Evolutionary conservation across 2,888 invertebrate species (phyloP), one percentile per base, ranked within the genome.

Genomic region (Drosophila limbata): DNA sequence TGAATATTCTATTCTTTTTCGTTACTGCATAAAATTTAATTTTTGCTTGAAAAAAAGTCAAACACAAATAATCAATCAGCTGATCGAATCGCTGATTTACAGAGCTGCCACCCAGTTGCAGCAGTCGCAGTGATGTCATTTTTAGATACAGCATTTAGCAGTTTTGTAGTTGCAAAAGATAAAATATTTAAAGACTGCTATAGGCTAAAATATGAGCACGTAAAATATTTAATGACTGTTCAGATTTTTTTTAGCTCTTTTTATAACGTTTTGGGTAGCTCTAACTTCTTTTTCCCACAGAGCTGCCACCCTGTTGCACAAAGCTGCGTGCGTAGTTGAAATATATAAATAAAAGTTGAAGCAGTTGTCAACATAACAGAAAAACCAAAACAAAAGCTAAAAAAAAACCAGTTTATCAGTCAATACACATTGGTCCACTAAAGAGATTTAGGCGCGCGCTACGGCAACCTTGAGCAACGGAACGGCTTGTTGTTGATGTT

Each of bases 51-150:
- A 42, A 45, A n/a, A 65, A 61, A 42, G 19, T 19, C 69, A 78
- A 79, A 63, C 44, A 55, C 42, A 84, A 64, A 72, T 69, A 68
- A 55, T 56, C 35, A 37, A 80, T 78, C 84, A 84, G 84, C 84
- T 84, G 84, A 80, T 77, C 44, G 44, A 45, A 53, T 39, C 19
- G 67, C 50, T 48, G 45, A 17, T 47, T 33, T 21, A 28, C 47
- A 77, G 88, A 17, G 88, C 68, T 84, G 80, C 77, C 87, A 84
- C 45, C 52, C 28, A 19, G 3, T 10, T 13, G 55, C 48, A 61
- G 45, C 39, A 65, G 85, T 62, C 81, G 64, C 79, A 35, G 35
- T 35, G 35, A 13, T 35, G 35, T 13, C 35, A 35, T 4, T 5
- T 5, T 35, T 13, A 13, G 31, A 8, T 31, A 31, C 2, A 4